phyloP scores from a whole-genome alignment of 1,140 invertebrate genomes.

The Hesperophylax magnus region DNA sequence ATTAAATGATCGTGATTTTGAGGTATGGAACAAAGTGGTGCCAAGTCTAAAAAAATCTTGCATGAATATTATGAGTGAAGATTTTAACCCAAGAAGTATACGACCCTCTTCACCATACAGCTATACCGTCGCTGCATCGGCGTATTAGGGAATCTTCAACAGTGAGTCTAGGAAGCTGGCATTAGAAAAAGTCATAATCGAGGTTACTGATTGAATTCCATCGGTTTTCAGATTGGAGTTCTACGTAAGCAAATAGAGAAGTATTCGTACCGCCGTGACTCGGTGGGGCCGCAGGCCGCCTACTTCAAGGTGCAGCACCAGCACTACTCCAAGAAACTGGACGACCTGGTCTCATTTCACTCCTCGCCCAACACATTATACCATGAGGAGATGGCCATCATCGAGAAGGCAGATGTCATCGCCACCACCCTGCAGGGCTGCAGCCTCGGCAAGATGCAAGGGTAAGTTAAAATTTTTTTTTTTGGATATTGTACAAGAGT shows the following conservation, averaged over 20 bases:
- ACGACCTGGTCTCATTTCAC: background rate
- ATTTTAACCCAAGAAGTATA: too few species aligned
- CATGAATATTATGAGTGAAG: too few species aligned
- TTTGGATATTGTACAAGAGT: too few species aligned
- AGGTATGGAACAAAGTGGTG: too few species aligned
- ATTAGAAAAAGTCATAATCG: too few species aligned
- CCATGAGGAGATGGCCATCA: conserved; percentile 4
- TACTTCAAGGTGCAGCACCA: background rate
- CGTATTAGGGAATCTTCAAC: too few species aligned
- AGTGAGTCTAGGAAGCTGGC: too few species aligned
- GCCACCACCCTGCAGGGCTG: conserved; percentile 2
- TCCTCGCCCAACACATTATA: background rate
- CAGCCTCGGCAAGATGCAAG: background rate
- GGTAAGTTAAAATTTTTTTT: background rate
- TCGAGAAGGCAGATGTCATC: background rate
- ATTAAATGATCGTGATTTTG: too few species aligned
- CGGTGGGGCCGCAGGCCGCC: background rate
- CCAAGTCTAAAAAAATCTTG: too few species aligned
- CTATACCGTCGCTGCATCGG: too few species aligned
- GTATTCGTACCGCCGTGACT: background rate
- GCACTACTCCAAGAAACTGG: conserved; percentile 5
- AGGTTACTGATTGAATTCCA: too few species aligned
- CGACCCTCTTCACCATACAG: too few species aligned
- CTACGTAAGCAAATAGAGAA: background rate
- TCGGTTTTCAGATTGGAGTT: background rate